Evolutionary conservation across 2,113 vertebrate species (phyloP).

Genomic region (Odocoileus virginianus): DNA sequence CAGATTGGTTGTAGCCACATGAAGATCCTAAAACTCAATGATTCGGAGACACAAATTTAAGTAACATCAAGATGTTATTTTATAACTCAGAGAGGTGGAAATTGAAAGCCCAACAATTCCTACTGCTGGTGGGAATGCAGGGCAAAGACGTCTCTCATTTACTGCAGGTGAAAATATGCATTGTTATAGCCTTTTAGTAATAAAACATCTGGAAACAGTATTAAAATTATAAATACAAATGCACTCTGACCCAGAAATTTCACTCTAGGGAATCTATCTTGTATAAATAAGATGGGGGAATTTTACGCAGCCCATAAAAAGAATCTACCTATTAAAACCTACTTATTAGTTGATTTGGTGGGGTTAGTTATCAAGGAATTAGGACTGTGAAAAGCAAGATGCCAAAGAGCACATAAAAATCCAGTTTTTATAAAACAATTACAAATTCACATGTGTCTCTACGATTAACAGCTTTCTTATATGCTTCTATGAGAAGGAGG

Average conservation of each 20-base stretch:
- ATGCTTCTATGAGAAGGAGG: not conserved
- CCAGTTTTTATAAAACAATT: not conserved
- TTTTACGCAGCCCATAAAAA: not conserved
- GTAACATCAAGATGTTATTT: not conserved
- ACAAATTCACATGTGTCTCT: not conserved
- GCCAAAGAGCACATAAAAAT: not conserved
- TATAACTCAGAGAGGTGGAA: not conserved
- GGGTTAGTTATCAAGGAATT: not conserved
- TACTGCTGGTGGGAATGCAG: not conserved
- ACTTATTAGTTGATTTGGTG: not conserved
- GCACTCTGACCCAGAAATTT: not conserved
- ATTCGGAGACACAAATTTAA: not conserved
- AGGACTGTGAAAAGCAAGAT: not conserved
- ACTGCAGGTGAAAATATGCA: not conserved
- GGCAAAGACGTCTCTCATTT: not conserved
- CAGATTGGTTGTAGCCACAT: not conserved
- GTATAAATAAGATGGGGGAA: not conserved
- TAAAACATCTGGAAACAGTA: not conserved
- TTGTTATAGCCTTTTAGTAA: not conserved
- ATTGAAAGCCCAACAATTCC: not conserved
- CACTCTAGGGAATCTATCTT: not conserved
- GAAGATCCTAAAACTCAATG: not conserved
- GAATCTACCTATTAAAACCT: not conserved
- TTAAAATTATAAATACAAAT: not conserved
- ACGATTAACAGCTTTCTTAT: not conserved